A percentile compares a stretch with the other conserved stretches of the same genome.
Evolutionary conservation across 2,113 vertebrate genomes (phyloP).

Genomic region (Engystomops pustulosus): DNA sequence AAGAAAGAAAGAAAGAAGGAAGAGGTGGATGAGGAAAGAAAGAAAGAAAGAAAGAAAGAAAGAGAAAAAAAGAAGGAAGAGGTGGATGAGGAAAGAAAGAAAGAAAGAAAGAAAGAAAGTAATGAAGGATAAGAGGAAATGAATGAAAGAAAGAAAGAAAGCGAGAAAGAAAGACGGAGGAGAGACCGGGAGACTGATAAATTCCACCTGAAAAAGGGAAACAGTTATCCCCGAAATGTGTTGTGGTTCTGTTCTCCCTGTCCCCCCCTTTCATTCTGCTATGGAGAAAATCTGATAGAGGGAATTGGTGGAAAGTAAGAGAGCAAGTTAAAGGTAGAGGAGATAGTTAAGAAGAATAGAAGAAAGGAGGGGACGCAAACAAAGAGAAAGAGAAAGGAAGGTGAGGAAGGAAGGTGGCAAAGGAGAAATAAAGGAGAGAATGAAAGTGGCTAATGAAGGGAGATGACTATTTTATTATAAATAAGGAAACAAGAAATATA

Average conservation of each 20-base stretch:
- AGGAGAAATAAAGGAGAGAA: neutral
- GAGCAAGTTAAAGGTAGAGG: too few relatives aligned
- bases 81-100: neutral
- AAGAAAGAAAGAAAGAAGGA: neutral
- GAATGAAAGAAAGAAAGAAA: neutral
- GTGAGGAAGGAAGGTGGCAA: neutral
- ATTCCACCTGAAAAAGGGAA: too few relatives aligned
- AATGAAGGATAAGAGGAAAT: neutral
- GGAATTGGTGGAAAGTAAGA: neutral
- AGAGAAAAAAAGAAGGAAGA: neutral
- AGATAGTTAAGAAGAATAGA: too few relatives aligned
- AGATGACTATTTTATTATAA: neutral
- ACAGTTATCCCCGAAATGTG: too few relatives aligned
- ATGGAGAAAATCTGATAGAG: too few relatives aligned
- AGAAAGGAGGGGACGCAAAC: neutral
- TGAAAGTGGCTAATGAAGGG: neutral
- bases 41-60: neutral
- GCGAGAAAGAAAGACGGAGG: neutral
- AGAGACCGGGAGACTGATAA: too few relatives aligned
- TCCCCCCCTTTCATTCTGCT: too few relatives aligned
- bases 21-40: neutral
- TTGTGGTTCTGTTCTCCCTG: too few relatives aligned
- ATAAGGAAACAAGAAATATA: too few relatives aligned
- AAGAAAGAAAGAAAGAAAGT: neutral
- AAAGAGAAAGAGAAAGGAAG: neutral